These are phyloP conservation scores for Hycleus cichorii DNA, from an alignment of 1,140 invertebrate genomes.

Conservation along the genomic window DNA sequence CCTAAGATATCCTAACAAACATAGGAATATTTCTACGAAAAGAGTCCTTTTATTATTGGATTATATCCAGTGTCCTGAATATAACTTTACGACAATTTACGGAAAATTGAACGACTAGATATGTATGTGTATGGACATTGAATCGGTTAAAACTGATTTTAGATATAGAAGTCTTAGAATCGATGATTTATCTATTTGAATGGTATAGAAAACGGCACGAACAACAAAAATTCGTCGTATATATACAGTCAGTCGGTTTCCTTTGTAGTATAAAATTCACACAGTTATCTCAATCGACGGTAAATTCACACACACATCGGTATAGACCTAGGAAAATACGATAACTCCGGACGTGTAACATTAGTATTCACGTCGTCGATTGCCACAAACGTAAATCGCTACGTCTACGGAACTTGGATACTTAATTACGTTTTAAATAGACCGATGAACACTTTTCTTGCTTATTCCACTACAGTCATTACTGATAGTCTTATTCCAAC, in stretches of 20 bases:
- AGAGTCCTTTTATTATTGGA: constrained; percentile 14
- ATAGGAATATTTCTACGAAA: not conserved
- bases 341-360: constrained; percentile 5
- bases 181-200: constrained; percentile 1
- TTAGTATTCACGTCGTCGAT: constrained; percentile 18
- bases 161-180: not conserved
- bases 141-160: not conserved
- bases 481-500: too few relatives aligned
- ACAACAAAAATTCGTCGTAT: not conserved
- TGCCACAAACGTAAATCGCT: constrained; percentile 20
- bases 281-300: too few relatives aligned
- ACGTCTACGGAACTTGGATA: constrained; percentile 13
- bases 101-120: constrained; percentile 8
- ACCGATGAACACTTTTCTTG: not conserved
- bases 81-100: constrained; percentile 11
- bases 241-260: constrained; percentile 1
- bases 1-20: too few relatives aligned
- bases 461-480: too few relatives aligned
- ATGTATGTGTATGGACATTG: constrained; percentile 3
- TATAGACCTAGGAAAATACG: not conserved
- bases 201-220: not conserved
- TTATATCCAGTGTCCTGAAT: constrained; percentile 14
- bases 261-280: not conserved
- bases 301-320: not conserved
- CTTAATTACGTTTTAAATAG: constrained; percentile 22